Percentiles rank a stretch among this genome's conserved stretches.
Evolutionary conservation across 2,888 invertebrate genomes (phyloP).

Genomic region (Microdon myrmicae): DNA sequence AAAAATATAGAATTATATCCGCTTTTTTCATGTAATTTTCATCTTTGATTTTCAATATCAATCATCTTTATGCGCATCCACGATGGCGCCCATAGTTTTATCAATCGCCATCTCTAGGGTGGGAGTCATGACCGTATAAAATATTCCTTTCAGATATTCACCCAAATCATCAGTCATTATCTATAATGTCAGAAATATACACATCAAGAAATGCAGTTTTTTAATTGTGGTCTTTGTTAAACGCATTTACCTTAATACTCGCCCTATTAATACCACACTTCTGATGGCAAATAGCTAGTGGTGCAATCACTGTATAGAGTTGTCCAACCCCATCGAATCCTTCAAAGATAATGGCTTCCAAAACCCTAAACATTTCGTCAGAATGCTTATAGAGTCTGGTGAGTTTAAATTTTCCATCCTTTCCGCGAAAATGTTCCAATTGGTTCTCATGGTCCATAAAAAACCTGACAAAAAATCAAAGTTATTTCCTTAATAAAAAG

Average conservation of each 20-base stretch:
- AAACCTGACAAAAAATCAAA: constrained; percentile 52
- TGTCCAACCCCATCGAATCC: constrained; percentile 52
- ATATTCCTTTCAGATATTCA: constrained; percentile 12
- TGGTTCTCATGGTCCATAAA: constrained; percentile 52
- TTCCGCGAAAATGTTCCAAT: constrained; percentile 54
- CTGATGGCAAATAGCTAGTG: constrained; percentile 11
- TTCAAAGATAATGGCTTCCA: constrained; percentile 56
- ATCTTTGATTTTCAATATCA: too few relatives aligned
- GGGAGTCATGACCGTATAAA: constrained; percentile 9
- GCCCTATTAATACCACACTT: constrained; percentile 16
- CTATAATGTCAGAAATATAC: constrained; percentile 1
- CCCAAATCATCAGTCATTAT: constrained; percentile 1
- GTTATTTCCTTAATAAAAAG: not conserved
- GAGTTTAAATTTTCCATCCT: constrained; percentile 50
- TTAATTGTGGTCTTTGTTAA: too few relatives aligned
- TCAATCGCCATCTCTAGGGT: constrained; percentile 13
- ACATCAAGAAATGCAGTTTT: not conserved
- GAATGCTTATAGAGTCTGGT: constrained; percentile 55
- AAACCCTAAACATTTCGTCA: constrained; percentile 46
- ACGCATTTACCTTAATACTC: not conserved
- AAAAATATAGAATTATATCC: too few relatives aligned
- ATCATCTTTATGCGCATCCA: too few relatives aligned
- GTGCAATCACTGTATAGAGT: constrained; percentile 39
- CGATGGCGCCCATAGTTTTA: too few relatives aligned
- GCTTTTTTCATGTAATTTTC: too few relatives aligned